These are phyloP conservation scores for Galeruca laticollis DNA, from an alignment of 2,888 invertebrate species.

Conservation along the genomic window DNA sequence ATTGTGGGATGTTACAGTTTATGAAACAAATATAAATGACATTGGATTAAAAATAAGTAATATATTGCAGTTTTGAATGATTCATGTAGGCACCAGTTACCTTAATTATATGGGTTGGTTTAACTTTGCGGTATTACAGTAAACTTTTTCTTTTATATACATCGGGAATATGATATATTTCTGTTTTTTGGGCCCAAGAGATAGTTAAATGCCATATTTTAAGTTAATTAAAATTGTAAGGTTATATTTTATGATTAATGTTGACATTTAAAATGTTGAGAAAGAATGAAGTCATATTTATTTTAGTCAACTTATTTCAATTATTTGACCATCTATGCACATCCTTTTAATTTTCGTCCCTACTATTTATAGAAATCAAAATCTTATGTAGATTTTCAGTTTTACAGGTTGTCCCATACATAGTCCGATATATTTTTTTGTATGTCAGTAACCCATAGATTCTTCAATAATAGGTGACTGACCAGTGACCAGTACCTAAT, in stretches of 20 bases:
- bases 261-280: conserved; percentile 41
- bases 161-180: not conserved
- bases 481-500: conserved; percentile 3
- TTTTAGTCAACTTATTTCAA: conserved; percentile 41
- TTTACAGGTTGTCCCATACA: conserved; percentile 10
- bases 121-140: not conserved
- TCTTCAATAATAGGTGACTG: not conserved
- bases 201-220: not conserved
- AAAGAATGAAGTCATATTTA: conserved; percentile 49
- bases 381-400: not conserved
- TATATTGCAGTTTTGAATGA: conserved; percentile 1
- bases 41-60: not conserved
- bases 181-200: not conserved
- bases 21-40: not conserved
- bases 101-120: conserved; percentile 13
- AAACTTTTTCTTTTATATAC: not conserved
- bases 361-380: not conserved
- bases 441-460: conserved; percentile 14
- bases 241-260: conserved; percentile 39
- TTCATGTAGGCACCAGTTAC: conserved; percentile 14
- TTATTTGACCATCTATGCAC: conserved; percentile 29
- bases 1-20: not conserved
- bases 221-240: conserved; percentile 17
- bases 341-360: conserved; percentile 20
- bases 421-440: not conserved